Conservation (phyloP, 1,140 invertebrate genomes). For the Drosophila burlai region DNA sequence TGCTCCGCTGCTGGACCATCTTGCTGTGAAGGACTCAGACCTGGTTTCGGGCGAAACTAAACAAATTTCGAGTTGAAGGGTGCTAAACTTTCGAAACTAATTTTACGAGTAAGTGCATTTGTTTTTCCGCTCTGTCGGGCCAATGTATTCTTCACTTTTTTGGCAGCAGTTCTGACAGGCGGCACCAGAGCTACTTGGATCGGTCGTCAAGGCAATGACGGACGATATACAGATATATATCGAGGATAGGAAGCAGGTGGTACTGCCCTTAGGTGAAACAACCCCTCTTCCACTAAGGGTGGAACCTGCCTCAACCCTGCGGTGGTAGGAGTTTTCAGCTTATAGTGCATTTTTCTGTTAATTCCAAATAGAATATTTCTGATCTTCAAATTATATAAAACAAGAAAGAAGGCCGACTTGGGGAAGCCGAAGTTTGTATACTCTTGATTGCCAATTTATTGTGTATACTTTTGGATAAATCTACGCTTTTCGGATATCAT, state of each 20-base stretch:
- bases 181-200: slow-evolving; percentile 17
- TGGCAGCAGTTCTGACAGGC: slow-evolving; percentile 1
- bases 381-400: too few species aligned
- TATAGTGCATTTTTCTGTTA: neutral
- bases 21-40: neutral
- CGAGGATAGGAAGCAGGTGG: slow-evolving; percentile 5
- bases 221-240: neutral
- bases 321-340: neutral
- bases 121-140: slow-evolving; percentile 1
- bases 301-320: slow-evolving; percentile 9
- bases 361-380: neutral
- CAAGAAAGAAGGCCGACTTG: too few species aligned
- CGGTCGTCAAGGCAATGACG: slow-evolving; percentile 22
- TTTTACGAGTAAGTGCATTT: slow-evolving; percentile 25
- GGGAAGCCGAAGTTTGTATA: too few species aligned
- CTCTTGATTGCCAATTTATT: too few species aligned
- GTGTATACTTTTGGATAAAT: too few species aligned
- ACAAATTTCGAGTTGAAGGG: slow-evolving; percentile 16
- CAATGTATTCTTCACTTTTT: slow-evolving; percentile 21
- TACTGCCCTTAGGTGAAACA: neutral
- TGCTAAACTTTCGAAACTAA: slow-evolving; percentile 28
- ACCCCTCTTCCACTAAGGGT: neutral
- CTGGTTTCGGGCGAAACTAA: slow-evolving; percentile 7
- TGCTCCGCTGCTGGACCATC: slow-evolving; percentile 40
- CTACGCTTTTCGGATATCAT: neutral